phyloP scores from a whole-genome alignment of 1,140 invertebrate genomes.

The Bradynema listronoti region DNA sequence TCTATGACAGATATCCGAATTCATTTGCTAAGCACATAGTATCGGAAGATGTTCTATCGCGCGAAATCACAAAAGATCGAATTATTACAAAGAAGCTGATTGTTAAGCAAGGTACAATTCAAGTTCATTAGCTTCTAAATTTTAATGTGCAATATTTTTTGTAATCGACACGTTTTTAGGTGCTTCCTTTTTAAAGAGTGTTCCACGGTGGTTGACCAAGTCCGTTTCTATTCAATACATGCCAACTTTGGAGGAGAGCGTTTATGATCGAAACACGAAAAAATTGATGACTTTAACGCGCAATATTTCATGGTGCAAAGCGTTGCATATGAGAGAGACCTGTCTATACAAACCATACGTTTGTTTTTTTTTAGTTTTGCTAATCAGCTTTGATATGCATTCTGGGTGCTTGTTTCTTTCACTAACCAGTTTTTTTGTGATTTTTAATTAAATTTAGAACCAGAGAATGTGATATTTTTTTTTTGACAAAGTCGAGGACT shows the following conservation, averaged over 20 bases:
- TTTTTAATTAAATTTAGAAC: too few species aligned
- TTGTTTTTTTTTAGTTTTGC: conserved; percentile 4
- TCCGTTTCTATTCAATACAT: conserved; percentile 42
- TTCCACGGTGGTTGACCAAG: conserved; percentile 50
- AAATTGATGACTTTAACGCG: conserved; percentile 50
- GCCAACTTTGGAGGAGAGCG: conserved; percentile 45
- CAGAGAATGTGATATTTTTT: too few species aligned
- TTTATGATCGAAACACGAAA: conserved; percentile 37
- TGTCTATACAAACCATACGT: conserved; percentile 34
- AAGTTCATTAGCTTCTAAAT: background rate
- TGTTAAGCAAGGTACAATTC: conserved; percentile 52
- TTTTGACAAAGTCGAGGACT: too few species aligned
- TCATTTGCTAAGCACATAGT: conserved; percentile 55
- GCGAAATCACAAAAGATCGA: conserved; percentile 42
- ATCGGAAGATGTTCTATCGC: conserved; percentile 53
- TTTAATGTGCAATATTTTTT: too few species aligned
- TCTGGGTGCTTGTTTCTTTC: too few species aligned
- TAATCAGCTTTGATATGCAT: too few species aligned
- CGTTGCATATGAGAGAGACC: conserved; percentile 41
- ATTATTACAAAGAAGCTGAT: conserved; percentile 54
- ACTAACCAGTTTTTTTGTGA: too few species aligned
- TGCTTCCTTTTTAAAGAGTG: conserved; percentile 47
- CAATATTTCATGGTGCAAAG: conserved; percentile 42
- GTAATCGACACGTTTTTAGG: conserved; percentile 35
- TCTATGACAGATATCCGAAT: conserved; percentile 51